A percentile compares a stretch with the other conserved stretches of the same genome.
Evolutionary conservation across 1,140 invertebrate genomes (phyloP).

Genomic region (Drosophila kurseongensis): DNA sequence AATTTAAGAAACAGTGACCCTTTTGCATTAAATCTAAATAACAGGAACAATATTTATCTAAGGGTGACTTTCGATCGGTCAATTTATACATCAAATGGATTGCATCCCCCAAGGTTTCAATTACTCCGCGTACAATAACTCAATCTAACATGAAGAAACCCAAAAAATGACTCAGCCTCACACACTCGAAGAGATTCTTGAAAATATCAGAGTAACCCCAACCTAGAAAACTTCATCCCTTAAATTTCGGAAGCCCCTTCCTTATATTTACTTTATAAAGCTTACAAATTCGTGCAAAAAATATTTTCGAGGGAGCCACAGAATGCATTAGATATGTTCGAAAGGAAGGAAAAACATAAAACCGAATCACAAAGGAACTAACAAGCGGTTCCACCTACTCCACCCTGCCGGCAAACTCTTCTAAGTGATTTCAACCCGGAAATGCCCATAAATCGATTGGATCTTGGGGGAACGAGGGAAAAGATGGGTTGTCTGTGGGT

Average conservation of each 20-base stretch:
- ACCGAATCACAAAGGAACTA: slow-evolving; percentile 66
- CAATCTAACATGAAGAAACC: slow-evolving; percentile 9
- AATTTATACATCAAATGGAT: slow-evolving; percentile 28
- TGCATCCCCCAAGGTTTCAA: slow-evolving; percentile 20
- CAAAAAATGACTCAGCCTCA: slow-evolving; percentile 26
- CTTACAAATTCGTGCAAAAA: slow-evolving; percentile 74
- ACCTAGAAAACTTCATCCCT: slow-evolving; percentile 49
- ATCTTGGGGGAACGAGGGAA: slow-evolving; percentile 5
- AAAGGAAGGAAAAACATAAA: slow-evolving; percentile 50
- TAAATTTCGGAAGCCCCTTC: slow-evolving; percentile 23
- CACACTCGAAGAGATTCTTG: not conserved
- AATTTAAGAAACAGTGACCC: not conserved
- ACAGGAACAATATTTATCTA: not conserved
- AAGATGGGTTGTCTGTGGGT: slow-evolving; percentile 10
- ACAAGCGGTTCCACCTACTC: slow-evolving; percentile 48
- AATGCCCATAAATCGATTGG: slow-evolving; percentile 79
- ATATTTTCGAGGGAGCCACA: slow-evolving; percentile 34
- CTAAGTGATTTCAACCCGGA: slow-evolving; percentile 82
- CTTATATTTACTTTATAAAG: slow-evolving; percentile 77
- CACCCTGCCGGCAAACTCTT: slow-evolving; percentile 40
- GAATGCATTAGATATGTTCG: slow-evolving; percentile 38
- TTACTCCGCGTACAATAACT: slow-evolving; percentile 41
- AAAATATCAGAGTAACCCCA: slow-evolving; percentile 6
- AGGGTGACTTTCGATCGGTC: slow-evolving; percentile 44
- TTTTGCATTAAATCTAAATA: slow-evolving; percentile 13